Conservation (phyloP, 1,140 invertebrate genomes). For the Camponotus vicinus region DNA sequence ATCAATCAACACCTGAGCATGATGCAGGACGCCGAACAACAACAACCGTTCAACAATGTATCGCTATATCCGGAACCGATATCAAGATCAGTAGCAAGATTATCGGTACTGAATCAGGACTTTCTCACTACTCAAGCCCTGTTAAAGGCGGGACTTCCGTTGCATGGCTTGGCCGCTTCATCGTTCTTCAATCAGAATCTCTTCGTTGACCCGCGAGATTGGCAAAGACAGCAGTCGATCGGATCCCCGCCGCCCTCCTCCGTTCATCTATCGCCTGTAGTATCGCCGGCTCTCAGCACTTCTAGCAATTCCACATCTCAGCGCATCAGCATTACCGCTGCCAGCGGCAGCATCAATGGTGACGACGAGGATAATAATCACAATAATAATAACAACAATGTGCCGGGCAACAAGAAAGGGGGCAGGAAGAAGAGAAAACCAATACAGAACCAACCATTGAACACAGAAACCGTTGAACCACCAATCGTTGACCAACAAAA, state of each 20-base stretch:
- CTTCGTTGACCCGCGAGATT: slow-evolving; percentile 83
- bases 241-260: slow-evolving; percentile 80
- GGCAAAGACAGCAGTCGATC: slow-evolving; percentile 63
- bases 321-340: slow-evolving; percentile 75
- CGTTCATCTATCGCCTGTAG: slow-evolving; percentile 79
- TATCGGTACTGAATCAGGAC: too few relatives aligned
- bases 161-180: slow-evolving; percentile 79
- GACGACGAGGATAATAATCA: slow-evolving; percentile 85
- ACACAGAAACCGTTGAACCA: too few relatives aligned
- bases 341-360: slow-evolving; percentile 82
- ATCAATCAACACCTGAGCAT: slow-evolving; percentile 77
- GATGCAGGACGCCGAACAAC: slow-evolving; percentile 83
- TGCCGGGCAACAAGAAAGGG: slow-evolving; percentile 75
- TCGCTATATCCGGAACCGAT: too few relatives aligned
- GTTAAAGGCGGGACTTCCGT: slow-evolving; percentile 85
- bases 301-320: slow-evolving; percentile 74
- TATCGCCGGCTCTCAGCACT: slow-evolving; percentile 77
- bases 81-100: too few relatives aligned
- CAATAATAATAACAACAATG: slow-evolving; percentile 83
- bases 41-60: slow-evolving; percentile 74
- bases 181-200: slow-evolving; percentile 85
- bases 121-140: slow-evolving; percentile 70
- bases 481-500: too few relatives aligned
- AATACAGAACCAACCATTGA: too few relatives aligned
- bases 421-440: slow-evolving; percentile 79